Conservation (phyloP, 2,113 vertebrate genomes). For the Ornithorhynchus anatinus region DNA sequence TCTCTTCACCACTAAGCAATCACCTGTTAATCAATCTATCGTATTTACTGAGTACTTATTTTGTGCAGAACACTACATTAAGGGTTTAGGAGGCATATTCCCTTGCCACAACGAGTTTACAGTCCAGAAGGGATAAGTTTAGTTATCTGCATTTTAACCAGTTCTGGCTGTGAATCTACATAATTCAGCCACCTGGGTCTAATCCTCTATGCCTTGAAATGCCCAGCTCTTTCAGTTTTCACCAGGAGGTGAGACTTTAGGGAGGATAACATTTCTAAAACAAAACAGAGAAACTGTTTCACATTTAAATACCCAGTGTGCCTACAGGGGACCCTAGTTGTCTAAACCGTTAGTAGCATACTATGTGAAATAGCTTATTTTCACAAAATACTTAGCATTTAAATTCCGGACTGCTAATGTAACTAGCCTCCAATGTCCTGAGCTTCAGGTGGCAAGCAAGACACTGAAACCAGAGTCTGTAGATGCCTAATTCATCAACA, state of each 20-base stretch:
- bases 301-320: background rate
- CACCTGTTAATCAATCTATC: too few species aligned
- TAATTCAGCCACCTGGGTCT: too few species aligned
- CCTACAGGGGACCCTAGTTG: background rate
- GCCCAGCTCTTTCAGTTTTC: background rate
- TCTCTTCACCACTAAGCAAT: too few species aligned
- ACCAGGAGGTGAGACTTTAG: background rate
- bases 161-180: too few species aligned
- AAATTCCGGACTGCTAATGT: slow-evolving; percentile 9
- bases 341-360: background rate
- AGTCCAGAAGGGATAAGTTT: too few species aligned
- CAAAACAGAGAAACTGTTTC: background rate
- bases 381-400: background rate
- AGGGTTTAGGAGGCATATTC: too few species aligned
- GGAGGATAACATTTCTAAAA: background rate
- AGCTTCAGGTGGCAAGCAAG: slow-evolving; percentile 18
- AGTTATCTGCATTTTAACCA: too few species aligned
- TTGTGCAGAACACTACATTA: too few species aligned
- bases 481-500: slow-evolving; percentile 46
- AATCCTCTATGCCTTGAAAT: too few species aligned
- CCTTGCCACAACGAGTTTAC: too few species aligned
- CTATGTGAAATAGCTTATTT: slow-evolving; percentile 3
- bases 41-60: too few species aligned
- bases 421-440: slow-evolving; percentile 2
- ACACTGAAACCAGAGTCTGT: slow-evolving; percentile 10